A percentile compares a stretch with the other conserved stretches of the same genome.
phyloP scores from a whole-genome alignment of 1,140 invertebrate species.

The Penaeus chinensis region DNA sequence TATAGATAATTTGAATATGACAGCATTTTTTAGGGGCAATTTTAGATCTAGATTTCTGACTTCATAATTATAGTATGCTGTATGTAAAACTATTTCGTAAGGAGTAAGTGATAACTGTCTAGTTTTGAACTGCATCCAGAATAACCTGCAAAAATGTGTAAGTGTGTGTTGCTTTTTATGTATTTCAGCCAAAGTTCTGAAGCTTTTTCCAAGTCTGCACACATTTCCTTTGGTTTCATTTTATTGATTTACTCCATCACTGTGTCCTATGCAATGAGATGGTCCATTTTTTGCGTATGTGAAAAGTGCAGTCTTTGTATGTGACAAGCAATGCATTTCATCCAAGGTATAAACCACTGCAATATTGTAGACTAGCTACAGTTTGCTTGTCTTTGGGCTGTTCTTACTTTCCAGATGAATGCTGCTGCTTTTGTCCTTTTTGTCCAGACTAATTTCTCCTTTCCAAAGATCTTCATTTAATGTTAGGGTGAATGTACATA shows the following conservation, averaged over 20 bases:
- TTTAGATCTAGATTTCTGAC: slow-evolving; percentile 45
- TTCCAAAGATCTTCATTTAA: slow-evolving; percentile 26
- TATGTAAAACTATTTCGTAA: slow-evolving; percentile 47
- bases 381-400: not conserved
- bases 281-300: slow-evolving; percentile 41
- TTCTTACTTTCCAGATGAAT: slow-evolving; percentile 1
- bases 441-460: not conserved
- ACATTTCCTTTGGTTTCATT: slow-evolving; percentile 30
- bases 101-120: slow-evolving; percentile 40
- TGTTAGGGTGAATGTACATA: slow-evolving; percentile 9
- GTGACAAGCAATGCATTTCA: slow-evolving; percentile 14
- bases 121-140: slow-evolving; percentile 39
- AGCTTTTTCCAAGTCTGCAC: slow-evolving; percentile 38
- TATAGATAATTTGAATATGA: slow-evolving; percentile 29
- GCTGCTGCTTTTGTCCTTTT: slow-evolving; percentile 5
- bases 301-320: slow-evolving; percentile 38
- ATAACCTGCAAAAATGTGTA: slow-evolving; percentile 21
- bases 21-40: slow-evolving; percentile 36
- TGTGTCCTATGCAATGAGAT: slow-evolving; percentile 54
- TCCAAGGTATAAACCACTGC: slow-evolving; percentile 14
- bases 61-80: slow-evolving; percentile 39
- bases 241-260: slow-evolving; percentile 47
- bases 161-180: slow-evolving; percentile 29
- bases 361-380: slow-evolving; percentile 7
- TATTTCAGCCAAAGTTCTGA: slow-evolving; percentile 19